Conservation (phyloP, 2,797 vertebrate genomes). For the Carcharodon carcharias region DNA sequence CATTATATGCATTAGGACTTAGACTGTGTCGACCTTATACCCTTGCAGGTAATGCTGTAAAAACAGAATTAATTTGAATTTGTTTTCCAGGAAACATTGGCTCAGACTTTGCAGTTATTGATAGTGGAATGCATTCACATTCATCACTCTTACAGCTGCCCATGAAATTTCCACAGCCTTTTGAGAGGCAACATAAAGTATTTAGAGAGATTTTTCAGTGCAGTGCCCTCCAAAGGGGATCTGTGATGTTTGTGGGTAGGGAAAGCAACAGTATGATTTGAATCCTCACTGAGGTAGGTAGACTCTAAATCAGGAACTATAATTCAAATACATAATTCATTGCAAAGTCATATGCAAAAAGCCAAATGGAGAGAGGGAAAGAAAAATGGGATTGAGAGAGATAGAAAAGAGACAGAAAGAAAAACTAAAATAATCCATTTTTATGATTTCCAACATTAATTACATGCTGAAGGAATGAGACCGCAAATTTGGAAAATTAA, state of each 20-base stretch:
- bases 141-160: not conserved
- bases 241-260: not conserved
- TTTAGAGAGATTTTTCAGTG: not conserved
- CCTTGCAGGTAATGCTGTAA: constrained; percentile 66
- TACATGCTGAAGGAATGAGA: not conserved
- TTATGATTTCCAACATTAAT: not conserved
- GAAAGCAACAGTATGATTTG: not conserved
- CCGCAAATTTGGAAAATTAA: not conserved
- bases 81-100: not conserved
- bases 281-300: not conserved
- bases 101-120: not conserved
- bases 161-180: not conserved
- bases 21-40: constrained; percentile 76
- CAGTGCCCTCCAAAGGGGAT: not conserved
- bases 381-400: not conserved
- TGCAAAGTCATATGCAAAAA: not conserved
- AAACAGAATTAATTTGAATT: not conserved
- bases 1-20: constrained; percentile 74
- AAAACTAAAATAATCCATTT: not conserved
- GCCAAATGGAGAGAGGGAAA: not conserved
- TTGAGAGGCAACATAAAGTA: not conserved
- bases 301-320: not conserved
- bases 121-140: not conserved
- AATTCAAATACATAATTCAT: not conserved
- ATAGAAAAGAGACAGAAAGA: not conserved